These are phyloP conservation scores for Polyodon spathula DNA, from an alignment of 2,113 vertebrate species.

Conservation along the genomic window DNA sequence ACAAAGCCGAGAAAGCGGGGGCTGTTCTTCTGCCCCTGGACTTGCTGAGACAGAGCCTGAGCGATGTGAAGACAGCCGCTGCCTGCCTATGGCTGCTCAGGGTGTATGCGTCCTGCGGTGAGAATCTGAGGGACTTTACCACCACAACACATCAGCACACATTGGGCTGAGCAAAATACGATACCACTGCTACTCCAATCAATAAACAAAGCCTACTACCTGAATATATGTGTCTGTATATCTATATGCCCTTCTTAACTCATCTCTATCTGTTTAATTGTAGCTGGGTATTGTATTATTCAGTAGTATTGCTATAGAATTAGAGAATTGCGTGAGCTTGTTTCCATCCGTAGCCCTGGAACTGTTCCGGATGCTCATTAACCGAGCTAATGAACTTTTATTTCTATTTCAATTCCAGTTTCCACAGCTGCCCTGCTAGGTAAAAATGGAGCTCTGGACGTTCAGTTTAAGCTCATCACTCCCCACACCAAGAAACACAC, in stretches of 20 bases:
- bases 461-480: constrained; percentile 70
- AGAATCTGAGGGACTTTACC: constrained; percentile 13
- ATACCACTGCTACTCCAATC: too few species aligned
- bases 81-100: constrained; percentile 76
- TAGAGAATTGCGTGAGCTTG: too few species aligned
- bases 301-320: too few species aligned
- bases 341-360: background rate
- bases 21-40: constrained; percentile 67
- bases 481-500: constrained; percentile 59
- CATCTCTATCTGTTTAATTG: background rate
- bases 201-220: background rate
- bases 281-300: background rate
- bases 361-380: too few species aligned
- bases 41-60: constrained; percentile 60
- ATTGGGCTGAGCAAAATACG: too few species aligned
- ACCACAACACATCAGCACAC: too few species aligned
- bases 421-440: constrained; percentile 67
- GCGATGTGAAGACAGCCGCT: constrained; percentile 49
- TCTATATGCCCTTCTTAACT: background rate
- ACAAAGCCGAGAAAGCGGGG: constrained; percentile 72
- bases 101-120: constrained; percentile 71
- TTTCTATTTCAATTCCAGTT: constrained; percentile 47
- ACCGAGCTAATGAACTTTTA: background rate
- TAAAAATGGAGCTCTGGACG: constrained; percentile 70
- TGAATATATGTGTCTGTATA: background rate